Evolutionary conservation across 64 coral and sea anemone species (phyloP).

Genomic region (Pocillopora verrucosa): DNA sequence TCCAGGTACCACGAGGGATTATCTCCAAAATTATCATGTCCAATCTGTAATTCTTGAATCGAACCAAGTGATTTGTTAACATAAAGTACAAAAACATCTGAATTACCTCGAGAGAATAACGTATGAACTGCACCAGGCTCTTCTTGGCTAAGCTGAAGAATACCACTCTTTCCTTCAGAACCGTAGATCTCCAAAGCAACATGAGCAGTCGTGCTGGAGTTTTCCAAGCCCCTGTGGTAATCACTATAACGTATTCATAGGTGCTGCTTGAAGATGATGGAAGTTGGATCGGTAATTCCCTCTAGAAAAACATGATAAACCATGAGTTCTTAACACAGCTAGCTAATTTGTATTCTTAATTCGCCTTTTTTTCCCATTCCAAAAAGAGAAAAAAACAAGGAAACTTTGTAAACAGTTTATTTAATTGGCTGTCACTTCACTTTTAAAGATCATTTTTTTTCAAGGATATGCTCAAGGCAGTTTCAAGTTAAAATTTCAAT

Average conservation of each 20-base stretch:
- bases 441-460: too few species aligned
- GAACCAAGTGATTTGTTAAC: slow-evolving; percentile 23
- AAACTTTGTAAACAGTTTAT: too few species aligned
- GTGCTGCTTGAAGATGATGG: background rate
- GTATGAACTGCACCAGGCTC: background rate
- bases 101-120: background rate
- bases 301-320: background rate
- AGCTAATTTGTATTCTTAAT: too few species aligned
- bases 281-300: background rate
- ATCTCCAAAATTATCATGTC: slow-evolving; percentile 26
- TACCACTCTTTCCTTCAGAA: slow-evolving; percentile 16
- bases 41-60: slow-evolving; percentile 17
- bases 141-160: background rate
- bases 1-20: slow-evolving; percentile 45
- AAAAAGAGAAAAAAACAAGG: too few species aligned
- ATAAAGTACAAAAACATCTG: slow-evolving; percentile 27
- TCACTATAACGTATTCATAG: slow-evolving; percentile 11
- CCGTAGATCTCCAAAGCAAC: slow-evolving; percentile 47
- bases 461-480: too few species aligned
- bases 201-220: slow-evolving; percentile 38
- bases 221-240: slow-evolving; percentile 50
- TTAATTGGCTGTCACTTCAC: too few species aligned
- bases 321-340: background rate
- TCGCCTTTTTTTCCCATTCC: too few species aligned
- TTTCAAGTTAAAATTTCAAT: too few species aligned